Percentiles rank a stretch among this genome's conserved stretches.
Evolutionary conservation across 2,113 vertebrate genomes (phyloP).

Genomic region (Egretta garzetta): DNA sequence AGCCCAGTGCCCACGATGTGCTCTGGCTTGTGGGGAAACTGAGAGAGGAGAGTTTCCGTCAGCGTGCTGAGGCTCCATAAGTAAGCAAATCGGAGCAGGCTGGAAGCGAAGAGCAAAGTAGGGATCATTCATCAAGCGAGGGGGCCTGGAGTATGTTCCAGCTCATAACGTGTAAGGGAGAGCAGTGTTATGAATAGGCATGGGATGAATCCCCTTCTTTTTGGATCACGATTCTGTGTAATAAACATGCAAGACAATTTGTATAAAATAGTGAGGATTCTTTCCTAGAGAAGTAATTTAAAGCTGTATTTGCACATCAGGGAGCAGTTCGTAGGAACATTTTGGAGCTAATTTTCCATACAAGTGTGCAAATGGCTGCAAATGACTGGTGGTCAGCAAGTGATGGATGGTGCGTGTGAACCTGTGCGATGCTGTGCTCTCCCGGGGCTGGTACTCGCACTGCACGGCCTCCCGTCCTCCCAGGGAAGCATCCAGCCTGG

Average conservation of each 20-base stretch:
- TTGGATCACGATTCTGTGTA: conserved; percentile 27
- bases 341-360: background rate
- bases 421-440: background rate
- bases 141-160: conserved; percentile 40
- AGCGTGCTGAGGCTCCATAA: background rate
- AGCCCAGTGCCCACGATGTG: background rate
- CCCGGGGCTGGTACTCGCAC: background rate
- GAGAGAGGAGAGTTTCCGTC: background rate
- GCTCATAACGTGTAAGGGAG: background rate
- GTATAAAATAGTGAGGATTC: conserved; percentile 63
- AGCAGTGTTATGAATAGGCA: conserved; percentile 28
- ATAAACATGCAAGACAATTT: conserved; percentile 59
- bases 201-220: conserved; percentile 41
- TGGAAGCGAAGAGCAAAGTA: background rate
- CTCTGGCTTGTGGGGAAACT: background rate
- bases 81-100: conserved; percentile 14
- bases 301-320: conserved; percentile 31
- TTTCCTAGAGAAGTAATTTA: conserved; percentile 63
- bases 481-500: background rate
- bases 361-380: background rate
- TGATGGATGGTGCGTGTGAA: background rate
- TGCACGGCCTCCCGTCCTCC: rapidly evolving
- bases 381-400: background rate
- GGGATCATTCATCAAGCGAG: conserved; percentile 41
- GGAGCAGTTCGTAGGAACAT: background rate